Evolutionary conservation across 2,797 vertebrate genomes (phyloP), one percentile per base, ranked within the genome.

Genomic region (Chelidonichthys spinosus): DNA sequence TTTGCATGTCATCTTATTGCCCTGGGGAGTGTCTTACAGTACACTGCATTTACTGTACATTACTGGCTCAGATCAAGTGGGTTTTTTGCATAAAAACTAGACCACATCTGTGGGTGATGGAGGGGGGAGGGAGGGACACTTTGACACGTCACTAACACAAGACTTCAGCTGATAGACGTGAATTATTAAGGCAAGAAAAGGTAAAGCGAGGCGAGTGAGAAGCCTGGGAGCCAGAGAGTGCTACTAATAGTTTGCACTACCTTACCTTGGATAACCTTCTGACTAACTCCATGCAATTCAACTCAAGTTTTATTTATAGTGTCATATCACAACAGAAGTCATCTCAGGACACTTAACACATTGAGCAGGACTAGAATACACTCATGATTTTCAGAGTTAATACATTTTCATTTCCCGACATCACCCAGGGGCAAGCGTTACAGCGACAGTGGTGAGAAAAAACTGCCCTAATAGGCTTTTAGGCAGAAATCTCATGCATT

Each of bases 1-100:
- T 84, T 73, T 78, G 77, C 78, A 78, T 83, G 78, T 76, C 72
- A 69, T 81, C 74, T 8, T 25, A 67, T 13, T 52, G 58, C 72
- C 85, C 79, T 53, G 5, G 49, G 83, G 69, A 60, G 47, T 9
- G 56, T 50, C 61, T 62, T 63, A 61, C 56, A 63, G 60, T 77
- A 74, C 59, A 74, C 58, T 70, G 67, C 83, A 79, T 85, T 85
- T 85, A 90, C 79, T 78, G 86, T 82, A 84, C 67, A 80, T 89
- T 66, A 87, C 58, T 4, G 10, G 56, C 54, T 79, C 73, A 55
- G 55, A 63, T 64, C 50, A 58, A 33, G 49, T 33, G 39, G 44
- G 59, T 36, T 88, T 86, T 52, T 13, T 25, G 75, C 82, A 85
- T 87, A 67, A 69, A 79, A 37, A 80, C 13, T 36, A 47, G 39